phyloP scores from a whole-genome alignment of 2,113 vertebrate genomes.

The Desmodus rotundus region DNA sequence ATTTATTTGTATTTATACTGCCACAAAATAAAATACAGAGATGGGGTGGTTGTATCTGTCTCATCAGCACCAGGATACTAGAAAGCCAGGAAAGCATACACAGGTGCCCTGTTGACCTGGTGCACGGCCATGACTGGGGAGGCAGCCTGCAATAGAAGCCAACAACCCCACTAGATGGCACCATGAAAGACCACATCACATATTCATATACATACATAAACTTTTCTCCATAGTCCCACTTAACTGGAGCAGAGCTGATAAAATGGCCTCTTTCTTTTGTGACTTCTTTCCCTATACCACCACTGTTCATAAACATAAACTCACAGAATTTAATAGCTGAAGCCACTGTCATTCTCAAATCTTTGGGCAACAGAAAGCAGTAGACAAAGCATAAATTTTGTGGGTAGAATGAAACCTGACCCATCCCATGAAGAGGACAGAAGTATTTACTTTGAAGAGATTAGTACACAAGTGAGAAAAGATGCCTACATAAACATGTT shows the following conservation, averaged over 20 bases:
- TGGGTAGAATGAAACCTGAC: background rate
- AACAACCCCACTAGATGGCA: background rate
- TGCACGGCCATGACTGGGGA: background rate
- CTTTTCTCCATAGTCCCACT: background rate
- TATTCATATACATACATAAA: background rate
- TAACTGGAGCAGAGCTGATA: background rate
- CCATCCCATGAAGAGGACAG: background rate
- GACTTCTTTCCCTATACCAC: background rate
- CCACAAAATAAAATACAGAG: background rate
- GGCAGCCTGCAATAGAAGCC: background rate
- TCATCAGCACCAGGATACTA: background rate
- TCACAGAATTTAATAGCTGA: background rate
- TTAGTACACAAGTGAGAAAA: background rate
- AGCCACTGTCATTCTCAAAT: background rate
- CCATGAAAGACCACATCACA: background rate
- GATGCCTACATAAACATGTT: background rate
- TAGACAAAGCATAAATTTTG: background rate
- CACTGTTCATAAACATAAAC: background rate
- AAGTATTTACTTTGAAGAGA: slow-evolving; percentile 12
- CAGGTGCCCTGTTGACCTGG: background rate
- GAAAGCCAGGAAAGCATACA: background rate
- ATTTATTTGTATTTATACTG: slow-evolving; percentile 38
- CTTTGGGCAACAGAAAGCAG: background rate
- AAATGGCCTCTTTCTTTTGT: background rate
- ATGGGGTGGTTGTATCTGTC: background rate